These are phyloP conservation scores for Salvelinus fontinalis DNA, from an alignment of 2,113 vertebrate species.

Conservation along the genomic window DNA sequence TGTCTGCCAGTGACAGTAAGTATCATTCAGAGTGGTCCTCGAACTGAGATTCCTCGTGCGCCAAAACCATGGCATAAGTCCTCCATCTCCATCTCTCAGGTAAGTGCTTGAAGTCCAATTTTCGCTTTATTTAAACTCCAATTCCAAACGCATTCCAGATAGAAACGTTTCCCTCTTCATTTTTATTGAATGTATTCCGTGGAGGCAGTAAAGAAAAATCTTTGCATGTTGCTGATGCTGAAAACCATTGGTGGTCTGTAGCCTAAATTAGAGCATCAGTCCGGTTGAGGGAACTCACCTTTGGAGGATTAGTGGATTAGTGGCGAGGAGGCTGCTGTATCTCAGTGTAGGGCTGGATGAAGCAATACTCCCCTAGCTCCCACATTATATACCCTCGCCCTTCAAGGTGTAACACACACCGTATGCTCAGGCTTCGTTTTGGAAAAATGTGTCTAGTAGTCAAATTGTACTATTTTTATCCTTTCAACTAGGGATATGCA, in stretches of 20 bases:
- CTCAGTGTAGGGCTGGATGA: slow-evolving; percentile 38
- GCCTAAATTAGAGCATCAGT: neutral
- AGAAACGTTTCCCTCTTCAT: slow-evolving; percentile 21
- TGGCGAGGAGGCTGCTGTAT: slow-evolving; percentile 22
- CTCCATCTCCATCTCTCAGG: neutral
- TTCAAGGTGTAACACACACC: slow-evolving; percentile 51
- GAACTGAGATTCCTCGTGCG: neutral
- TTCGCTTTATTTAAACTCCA: slow-evolving; percentile 23
- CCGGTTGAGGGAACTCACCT: slow-evolving; percentile 46
- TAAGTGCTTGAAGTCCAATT: slow-evolving; percentile 9
- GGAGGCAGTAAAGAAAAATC: slow-evolving; percentile 8
- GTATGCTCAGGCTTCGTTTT: slow-evolving; percentile 47
- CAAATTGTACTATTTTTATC: slow-evolving; percentile 62
- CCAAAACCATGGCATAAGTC: neutral
- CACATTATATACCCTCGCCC: slow-evolving; percentile 47
- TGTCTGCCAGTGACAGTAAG: neutral
- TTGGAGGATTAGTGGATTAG: slow-evolving; percentile 11
- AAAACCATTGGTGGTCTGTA: neutral
- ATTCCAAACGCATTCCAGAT: slow-evolving; percentile 25
- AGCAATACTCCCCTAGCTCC: neutral
- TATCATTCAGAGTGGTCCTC: neutral
- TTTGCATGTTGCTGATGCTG: neutral
- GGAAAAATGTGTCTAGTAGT: slow-evolving; percentile 62
- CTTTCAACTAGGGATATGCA: slow-evolving; percentile 35
- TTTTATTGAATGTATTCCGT: slow-evolving; percentile 42